Evolutionary conservation across 1,140 invertebrate genomes (phyloP), one percentile per base, ranked within the genome.

Genomic region (Eurosta solidaginis): DNA sequence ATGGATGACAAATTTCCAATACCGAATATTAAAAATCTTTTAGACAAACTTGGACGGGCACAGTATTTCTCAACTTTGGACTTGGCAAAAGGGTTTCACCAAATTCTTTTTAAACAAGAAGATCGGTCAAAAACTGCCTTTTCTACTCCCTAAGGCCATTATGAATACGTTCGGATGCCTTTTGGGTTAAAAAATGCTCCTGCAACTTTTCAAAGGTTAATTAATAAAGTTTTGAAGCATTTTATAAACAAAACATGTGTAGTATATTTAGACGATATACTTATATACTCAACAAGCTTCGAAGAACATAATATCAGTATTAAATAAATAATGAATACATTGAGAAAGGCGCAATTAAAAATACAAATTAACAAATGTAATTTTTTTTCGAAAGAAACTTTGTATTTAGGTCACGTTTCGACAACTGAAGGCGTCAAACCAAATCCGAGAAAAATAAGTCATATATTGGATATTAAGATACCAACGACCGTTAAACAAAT

Each of bases 61-160:
- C 75, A 79, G 52, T 85, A 85, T 76, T 85, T 87, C 50, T 82
- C 81, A 4, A 85, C 82, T 1, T 36, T 87, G 77, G 83, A 86
- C 76, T 78, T 85, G 33, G 83, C 83, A 4, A 81, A 80, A 27
- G 84, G 83, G n/a, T 87, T 86, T 80, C 83, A 86, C 79, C 84
- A 84, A 81, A 82, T 86, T 54, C 52, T 79, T 25, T 27, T 78
- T 9, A 36, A 63, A 33, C 36, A 78, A 20, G 25, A 47, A 36
- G 47, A 76, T 40, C 42, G 44, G 63, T 9, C 6, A 5, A 78
- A 78, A 78, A 78, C 77, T 42, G 77, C 77, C 7, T 78, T 74
- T 40, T 74, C 77, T 29, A 78, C 77, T 2, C 44, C 42, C 10
- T 52, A 33, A 29, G 77, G 77, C 7, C 59, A 74, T 52, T 78